Evolutionary conservation across 1,140 invertebrate genomes (phyloP).

Genomic region (Araneus ventricosus): DNA sequence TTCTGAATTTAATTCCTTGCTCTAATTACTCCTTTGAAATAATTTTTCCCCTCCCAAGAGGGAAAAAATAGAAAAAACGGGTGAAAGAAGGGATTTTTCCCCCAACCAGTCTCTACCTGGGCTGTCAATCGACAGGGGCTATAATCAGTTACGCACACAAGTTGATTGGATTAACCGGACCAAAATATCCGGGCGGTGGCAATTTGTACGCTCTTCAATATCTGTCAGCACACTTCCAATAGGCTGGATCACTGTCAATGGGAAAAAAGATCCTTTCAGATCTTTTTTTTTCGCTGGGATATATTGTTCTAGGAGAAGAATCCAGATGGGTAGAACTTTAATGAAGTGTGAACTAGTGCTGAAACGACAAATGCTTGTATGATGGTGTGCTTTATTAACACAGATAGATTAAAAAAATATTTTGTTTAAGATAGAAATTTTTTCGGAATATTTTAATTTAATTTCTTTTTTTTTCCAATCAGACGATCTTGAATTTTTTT

Average conservation of each 20-base stretch:
- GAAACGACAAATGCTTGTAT: neutral
- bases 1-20: too few relatives aligned
- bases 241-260: neutral
- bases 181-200: constrained; percentile 25
- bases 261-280: neutral
- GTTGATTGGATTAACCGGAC: constrained; percentile 59
- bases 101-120: neutral
- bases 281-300: neutral
- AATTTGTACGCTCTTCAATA: constrained; percentile 70
- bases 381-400: neutral
- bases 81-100: neutral
- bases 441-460: too few relatives aligned
- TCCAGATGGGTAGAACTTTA: constrained; percentile 18
- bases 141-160: constrained; percentile 62
- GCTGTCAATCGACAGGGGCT: constrained; percentile 44
- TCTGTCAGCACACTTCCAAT: constrained; percentile 31
- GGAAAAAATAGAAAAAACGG: neutral
- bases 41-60: neutral
- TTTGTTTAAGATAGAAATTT: too few relatives aligned
- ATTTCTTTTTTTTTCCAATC: too few relatives aligned
- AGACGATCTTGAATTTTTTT: too few relatives aligned
- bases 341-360: neutral
- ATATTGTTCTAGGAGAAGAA: constrained; percentile 24
- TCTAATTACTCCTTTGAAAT: too few relatives aligned
- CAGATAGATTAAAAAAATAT: neutral